Base-by-base conservation (phyloP, 2,113 vertebrate species). In the Cettia cetti region DNA sequence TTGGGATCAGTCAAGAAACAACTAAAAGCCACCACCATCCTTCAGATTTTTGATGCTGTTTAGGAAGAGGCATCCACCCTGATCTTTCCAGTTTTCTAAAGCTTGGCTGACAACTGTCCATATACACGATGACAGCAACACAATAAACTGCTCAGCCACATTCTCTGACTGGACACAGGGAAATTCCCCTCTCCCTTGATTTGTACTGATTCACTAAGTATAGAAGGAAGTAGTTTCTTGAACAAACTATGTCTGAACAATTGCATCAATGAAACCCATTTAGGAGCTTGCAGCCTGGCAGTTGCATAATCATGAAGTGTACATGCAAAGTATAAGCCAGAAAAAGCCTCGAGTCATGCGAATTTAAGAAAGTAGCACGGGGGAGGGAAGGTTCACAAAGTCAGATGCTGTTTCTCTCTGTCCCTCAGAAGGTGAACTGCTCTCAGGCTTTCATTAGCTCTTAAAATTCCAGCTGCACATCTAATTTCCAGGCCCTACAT, bases 381-480 rank as follows among this genome's bases (percentile, higher is more conserved):
- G 15, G 26, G 5, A 50, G 19, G 52, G 13, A 72, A 88, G 21
- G 24, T 24, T 86, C 56, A 69, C 14, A 22, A 57, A 64, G 8
- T 72, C 77, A 92, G 31, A 45, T 56, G 27, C 3, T 52, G 28
- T 44, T 66, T 57, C 63, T 95, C 9, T 78, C 3, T 1, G 5
- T 61, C 28, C 11, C 15, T 42, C 13, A 27, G 82, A 70, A 87
- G 39, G 52, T 45, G 30, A 94, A 64, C 28, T 82, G 37, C 61
- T 90, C 47, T 61, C n/a, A 65, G 19, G 35, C 21, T 74, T 90
- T 93, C 10, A 3, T 80, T 94, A 83, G 35, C 22, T 71, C 50
- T 92, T 82, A 66, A 93, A 91, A 90, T 95, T 91, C 63, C 53
- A 85, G 52, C 42, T 90, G 44, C 52, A 94, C 16, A n/a, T 82